A percentile compares a stretch with the other conserved stretches of the same genome.
Conservation (phyloP, 2,113 vertebrate species). For the Cynoglossus semilaevis region DNA sequence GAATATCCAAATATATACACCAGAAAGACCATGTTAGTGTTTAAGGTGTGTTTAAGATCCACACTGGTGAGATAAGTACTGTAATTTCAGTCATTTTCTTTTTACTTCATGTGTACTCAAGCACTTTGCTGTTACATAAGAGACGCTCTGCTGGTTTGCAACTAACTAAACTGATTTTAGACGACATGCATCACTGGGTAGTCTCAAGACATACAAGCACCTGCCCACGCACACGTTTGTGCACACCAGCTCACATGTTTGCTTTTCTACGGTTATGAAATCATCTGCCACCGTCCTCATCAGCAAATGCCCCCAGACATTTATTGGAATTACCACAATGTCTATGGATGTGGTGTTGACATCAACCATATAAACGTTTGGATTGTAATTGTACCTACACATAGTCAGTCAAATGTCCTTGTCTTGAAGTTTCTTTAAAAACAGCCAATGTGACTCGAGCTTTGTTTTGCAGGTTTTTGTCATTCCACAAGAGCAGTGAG, state of each 20-base stretch:
- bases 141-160: slow-evolving; percentile 29
- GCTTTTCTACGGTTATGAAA: slow-evolving; percentile 20
- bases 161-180: slow-evolving; percentile 19
- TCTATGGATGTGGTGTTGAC: neutral
- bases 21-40: too few relatives aligned
- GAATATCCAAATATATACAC: too few relatives aligned
- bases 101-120: slow-evolving; percentile 19
- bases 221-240: slow-evolving; percentile 3
- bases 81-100: slow-evolving; percentile 4
- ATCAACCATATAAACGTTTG: slow-evolving; percentile 9
- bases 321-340: slow-evolving; percentile 13
- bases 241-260: slow-evolving; percentile 3
- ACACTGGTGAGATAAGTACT: slow-evolving; percentile 9
- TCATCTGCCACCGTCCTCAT: slow-evolving; percentile 2
- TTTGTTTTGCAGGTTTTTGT: too few relatives aligned
- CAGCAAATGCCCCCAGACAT: neutral
- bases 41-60: neutral
- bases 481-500: too few relatives aligned
- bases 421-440: too few relatives aligned
- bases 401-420: too few relatives aligned
- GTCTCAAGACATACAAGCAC: slow-evolving; percentile 19
- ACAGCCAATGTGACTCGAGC: too few relatives aligned
- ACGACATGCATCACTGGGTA: slow-evolving; percentile 24
- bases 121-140: slow-evolving; percentile 31
- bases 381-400: too few relatives aligned